phyloP scores from a whole-genome alignment of 1,140 invertebrate genomes.

The Meloidogyne exigua region DNA sequence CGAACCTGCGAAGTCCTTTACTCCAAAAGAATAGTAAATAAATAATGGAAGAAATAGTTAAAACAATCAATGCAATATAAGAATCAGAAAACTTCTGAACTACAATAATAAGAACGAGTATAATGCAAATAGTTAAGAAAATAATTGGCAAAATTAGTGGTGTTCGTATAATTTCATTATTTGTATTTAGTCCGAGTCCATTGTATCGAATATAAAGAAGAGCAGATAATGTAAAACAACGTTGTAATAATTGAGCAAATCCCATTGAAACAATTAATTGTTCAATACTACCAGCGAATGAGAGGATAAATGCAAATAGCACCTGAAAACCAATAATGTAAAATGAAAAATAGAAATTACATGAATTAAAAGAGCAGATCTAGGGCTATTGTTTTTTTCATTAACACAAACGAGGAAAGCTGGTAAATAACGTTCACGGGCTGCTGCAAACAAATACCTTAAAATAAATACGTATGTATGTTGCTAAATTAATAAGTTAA shows the following conservation, averaged over 20 bases:
- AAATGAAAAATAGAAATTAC: constrained; percentile 2
- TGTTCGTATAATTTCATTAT: background rate
- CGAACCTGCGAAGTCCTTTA: constrained; percentile 3
- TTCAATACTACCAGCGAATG: constrained; percentile 44
- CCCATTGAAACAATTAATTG: constrained; percentile 41
- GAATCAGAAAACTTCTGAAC: constrained; percentile 31
- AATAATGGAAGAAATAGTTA: constrained; percentile 1
- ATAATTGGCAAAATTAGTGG: constrained; percentile 38
- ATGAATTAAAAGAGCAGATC: constrained; percentile 44
- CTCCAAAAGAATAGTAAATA: constrained; percentile 29
- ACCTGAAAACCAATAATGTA: constrained; percentile 19
- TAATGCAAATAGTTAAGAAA: constrained; percentile 34
- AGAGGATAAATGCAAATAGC: constrained; percentile 41
- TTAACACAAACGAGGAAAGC: constrained; percentile 49
- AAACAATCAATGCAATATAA: constrained; percentile 27
- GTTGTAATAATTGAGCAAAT: constrained; percentile 44
- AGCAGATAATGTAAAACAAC: constrained; percentile 40
- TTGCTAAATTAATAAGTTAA: no score
- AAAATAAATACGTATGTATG: background rate
- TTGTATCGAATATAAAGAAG: constrained; percentile 49
- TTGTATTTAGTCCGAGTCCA: background rate
- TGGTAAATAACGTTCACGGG: constrained; percentile 53
- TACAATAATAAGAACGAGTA: constrained; percentile 30
- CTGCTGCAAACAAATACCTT: constrained; percentile 53
- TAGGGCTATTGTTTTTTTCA: constrained; percentile 36